Conservation (phyloP, 2,888 invertebrate species). For the Pristionchus mayeri region DNA sequence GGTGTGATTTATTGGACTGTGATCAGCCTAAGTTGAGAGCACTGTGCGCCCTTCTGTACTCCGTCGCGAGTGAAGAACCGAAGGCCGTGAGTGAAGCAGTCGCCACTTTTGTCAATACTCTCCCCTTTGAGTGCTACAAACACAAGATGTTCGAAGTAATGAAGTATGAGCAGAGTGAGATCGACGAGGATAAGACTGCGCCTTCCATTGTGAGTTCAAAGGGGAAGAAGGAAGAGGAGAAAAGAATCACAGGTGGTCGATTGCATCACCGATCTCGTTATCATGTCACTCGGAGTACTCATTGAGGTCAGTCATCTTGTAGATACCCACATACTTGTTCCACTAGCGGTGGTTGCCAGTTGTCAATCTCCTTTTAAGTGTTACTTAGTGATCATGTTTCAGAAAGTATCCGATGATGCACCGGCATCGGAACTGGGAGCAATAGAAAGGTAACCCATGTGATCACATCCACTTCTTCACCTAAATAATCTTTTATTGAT, state of each 20-base stretch:
- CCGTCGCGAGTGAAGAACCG: background rate
- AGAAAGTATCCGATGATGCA: background rate
- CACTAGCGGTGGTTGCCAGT: background rate
- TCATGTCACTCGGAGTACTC: background rate
- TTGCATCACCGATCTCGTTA: background rate
- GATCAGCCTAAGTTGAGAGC: background rate
- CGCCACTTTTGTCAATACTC: too few species aligned
- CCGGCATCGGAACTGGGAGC: background rate
- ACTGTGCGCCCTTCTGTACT: conserved; percentile 9
- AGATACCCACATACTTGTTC: background rate
- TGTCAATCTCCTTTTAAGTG: background rate
- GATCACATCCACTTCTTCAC: background rate
- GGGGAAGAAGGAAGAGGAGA: background rate
- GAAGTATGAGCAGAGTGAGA: background rate
- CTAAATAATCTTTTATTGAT: background rate
- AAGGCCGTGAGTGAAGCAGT: background rate
- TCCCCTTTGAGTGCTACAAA: background rate
- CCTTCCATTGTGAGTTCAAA: background rate
- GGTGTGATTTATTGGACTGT: background rate
- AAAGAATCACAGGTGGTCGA: background rate
- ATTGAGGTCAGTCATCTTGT: background rate
- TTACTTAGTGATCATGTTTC: background rate
- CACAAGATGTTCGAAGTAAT: background rate
- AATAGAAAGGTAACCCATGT: background rate
- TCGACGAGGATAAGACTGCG: background rate